Evolutionary conservation across 1,140 invertebrate species (phyloP), one percentile per base, ranked within the genome.

Genomic region (Macrobrachium nipponense): DNA sequence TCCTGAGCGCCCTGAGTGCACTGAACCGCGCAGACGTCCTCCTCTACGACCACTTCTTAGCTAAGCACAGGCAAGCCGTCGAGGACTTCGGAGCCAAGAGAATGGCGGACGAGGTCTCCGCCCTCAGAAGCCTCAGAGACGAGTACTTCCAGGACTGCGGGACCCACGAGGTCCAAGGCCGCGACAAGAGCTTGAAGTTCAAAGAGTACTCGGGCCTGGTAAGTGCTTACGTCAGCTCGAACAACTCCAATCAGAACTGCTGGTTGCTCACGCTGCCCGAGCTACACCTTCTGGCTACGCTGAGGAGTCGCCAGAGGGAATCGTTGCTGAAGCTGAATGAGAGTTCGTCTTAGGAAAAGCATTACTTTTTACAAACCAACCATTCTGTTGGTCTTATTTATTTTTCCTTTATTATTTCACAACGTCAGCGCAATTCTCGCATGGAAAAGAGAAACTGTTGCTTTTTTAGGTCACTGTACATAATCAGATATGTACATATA

Each of bases 41-140:
- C 8, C 80, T 89, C 11, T 89, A 89, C 59, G 68, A 89, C n/a
- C 85, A 89, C 75, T 89, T 89, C 76, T 14, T 86, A 17, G 76
- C 64, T 4, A 61, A 44, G 44, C 83, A 79, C 68, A 51, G 68
- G 5, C 43, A 44, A n/a, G 68, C 82, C 14, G 77, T 86, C 2
- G n/a, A 27, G 23, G 51, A 70, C 27, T 86, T 86, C 27, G 83
- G 83, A 5, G 76, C 43, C 8, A 23, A 62, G 11, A 70, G 64
- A n/a, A 86, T 84, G 82, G 64, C 43, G 5, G 62, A 68, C 18
- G 82, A 84, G 36, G 51, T 84, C 18, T 12, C 73, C 0, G 62
- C 75, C 7, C 58, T 84, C 36, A 61, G 73, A 10, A 58, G 82
- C 20, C 79, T 84, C 14, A 27, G 82, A 18, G 82, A 84, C 18